Evolutionary conservation across 2,888 invertebrate species (phyloP).

Genomic region (Mimachlamys varia): DNA sequence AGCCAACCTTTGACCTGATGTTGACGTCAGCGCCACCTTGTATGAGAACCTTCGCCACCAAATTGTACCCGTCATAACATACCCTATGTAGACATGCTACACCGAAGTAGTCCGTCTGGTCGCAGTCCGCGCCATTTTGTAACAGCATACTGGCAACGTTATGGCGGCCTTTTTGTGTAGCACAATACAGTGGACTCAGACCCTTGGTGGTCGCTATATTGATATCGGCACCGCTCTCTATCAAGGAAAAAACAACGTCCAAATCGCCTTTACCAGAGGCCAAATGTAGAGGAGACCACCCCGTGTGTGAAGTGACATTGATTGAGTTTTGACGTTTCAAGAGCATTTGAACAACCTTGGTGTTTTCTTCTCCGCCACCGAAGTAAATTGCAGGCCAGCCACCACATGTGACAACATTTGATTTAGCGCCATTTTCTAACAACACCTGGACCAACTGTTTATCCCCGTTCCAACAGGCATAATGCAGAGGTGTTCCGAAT

Average conservation of each 20-base stretch:
- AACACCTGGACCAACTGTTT: neutral
- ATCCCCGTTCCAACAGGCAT: constrained; percentile 39
- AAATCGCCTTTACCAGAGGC: constrained; percentile 25
- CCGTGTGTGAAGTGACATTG: constrained; percentile 37
- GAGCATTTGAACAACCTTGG: constrained; percentile 23
- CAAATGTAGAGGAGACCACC: constrained; percentile 38
- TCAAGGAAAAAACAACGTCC: constrained; percentile 18
- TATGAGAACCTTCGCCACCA: constrained; percentile 28
- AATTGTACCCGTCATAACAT: constrained; percentile 34
- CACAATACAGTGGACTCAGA: constrained; percentile 39
- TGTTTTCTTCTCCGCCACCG: constrained; percentile 2
- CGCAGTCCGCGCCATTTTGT: constrained; percentile 20
- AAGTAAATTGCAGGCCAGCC: constrained; percentile 37
- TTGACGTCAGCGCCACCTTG: constrained; percentile 38
- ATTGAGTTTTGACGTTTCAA: constrained; percentile 38
- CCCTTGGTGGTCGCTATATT: constrained; percentile 39
- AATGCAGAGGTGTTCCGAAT: neutral
- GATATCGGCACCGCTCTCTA: constrained; percentile 39
- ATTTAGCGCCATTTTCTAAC: constrained; percentile 39
- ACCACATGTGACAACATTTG: constrained; percentile 12
- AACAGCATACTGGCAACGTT: neutral
- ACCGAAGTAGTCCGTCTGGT: constrained; percentile 35
- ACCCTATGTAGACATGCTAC: constrained; percentile 35
- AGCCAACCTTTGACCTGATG: constrained; percentile 27
- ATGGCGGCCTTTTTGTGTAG: constrained; percentile 37